Conservation (phyloP, 2,888 invertebrate genomes). For the Chymomyza procnemis region DNA sequence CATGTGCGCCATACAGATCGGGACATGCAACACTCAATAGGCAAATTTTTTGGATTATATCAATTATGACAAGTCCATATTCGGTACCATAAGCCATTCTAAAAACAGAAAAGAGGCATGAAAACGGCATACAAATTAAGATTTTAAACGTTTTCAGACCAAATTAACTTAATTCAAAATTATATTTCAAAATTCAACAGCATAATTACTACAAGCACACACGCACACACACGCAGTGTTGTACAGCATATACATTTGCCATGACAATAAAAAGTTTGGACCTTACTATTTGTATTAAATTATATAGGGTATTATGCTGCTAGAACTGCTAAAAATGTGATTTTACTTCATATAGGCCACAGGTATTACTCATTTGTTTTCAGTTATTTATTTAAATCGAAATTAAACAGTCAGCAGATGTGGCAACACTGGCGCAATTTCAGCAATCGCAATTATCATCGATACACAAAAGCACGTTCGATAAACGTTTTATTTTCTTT, state of each 20-base stretch:
- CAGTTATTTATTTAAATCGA: no score
- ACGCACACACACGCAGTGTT: conserved; percentile 20
- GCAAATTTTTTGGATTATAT: conserved; percentile 93
- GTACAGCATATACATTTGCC: conserved; percentile 5
- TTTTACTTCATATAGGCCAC: no score
- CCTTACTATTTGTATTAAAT: no score
- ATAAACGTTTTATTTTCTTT: no score
- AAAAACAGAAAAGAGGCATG: conserved; percentile 69
- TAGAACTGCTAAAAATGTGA: neutral
- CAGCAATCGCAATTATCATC: no score
- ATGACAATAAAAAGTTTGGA: conserved; percentile 29
- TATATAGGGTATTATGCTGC: neutral
- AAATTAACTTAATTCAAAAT: conserved; percentile 3
- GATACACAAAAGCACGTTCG: no score
- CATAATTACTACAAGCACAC: neutral
- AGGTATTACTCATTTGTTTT: no score
- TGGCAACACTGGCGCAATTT: no score
- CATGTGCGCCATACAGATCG: conserved; percentile 93
- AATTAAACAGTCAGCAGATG: no score
- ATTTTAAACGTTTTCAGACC: conserved; percentile 1
- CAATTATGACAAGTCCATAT: conserved; percentile 95
- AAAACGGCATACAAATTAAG: conserved; percentile 38
- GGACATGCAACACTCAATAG: conserved; percentile 92
- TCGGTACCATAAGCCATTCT: conserved; percentile 99
- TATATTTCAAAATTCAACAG: neutral